These are phyloP conservation scores for Tragelaphus strepsiceros DNA, from an alignment of 2,113 vertebrate species.

Conservation along the genomic window DNA sequence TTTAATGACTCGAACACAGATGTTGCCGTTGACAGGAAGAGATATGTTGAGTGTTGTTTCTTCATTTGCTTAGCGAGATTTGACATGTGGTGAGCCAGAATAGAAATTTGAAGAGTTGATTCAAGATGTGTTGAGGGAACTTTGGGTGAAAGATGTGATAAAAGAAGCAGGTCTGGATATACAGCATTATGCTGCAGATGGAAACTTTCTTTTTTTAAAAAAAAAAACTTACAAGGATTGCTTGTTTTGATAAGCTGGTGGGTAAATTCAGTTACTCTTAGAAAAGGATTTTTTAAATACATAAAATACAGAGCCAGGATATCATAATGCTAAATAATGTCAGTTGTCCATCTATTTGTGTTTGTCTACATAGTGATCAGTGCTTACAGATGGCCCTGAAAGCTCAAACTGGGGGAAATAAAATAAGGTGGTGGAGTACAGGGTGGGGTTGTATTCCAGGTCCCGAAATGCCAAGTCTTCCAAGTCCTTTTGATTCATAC, in stretches of 20 bases:
- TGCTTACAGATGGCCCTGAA: neutral
- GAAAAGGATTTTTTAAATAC: conserved; percentile 18
- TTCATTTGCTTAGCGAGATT: conserved; percentile 54
- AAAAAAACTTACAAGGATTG: neutral
- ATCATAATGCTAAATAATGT: neutral
- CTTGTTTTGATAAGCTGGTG: neutral
- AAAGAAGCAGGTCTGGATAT: conserved; percentile 9
- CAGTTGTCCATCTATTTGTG: neutral
- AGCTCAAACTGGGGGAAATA: neutral
- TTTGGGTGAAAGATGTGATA: conserved; percentile 32
- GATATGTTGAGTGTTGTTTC: conserved; percentile 37
- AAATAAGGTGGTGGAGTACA: neutral
- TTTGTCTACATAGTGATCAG: neutral
- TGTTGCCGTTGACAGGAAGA: conserved; percentile 42
- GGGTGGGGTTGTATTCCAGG: neutral
- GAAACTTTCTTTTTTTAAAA: neutral
- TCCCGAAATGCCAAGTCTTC: neutral
- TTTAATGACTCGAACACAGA: conserved; percentile 38
- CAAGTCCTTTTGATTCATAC: neutral
- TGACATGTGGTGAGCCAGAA: conserved; percentile 52
- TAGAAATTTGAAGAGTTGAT: conserved; percentile 42
- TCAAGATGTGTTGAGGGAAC: conserved; percentile 39
- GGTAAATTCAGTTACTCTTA: conserved; percentile 28
- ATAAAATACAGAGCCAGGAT: neutral
- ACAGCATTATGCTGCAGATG: neutral